These are phyloP conservation scores for Bucco capensis DNA, from an alignment of 2,113 vertebrate genomes.

Conservation along the genomic window DNA sequence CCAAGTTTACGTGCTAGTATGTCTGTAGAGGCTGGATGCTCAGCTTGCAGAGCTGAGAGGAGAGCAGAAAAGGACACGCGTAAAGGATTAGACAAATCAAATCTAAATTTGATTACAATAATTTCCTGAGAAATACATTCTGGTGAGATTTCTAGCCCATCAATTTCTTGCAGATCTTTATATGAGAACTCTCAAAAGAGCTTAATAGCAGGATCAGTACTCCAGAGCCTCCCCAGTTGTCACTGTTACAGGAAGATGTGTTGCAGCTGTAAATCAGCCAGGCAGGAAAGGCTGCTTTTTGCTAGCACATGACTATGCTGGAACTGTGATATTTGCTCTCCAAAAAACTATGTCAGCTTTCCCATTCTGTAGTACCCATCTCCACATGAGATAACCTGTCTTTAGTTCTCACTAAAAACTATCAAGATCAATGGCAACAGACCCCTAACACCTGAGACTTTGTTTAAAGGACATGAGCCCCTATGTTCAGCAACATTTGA, in stretches of 20 bases:
- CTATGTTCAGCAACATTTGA: background rate
- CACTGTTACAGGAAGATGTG: background rate
- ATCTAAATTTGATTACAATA: background rate
- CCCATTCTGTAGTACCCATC: background rate
- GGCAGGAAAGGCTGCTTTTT: background rate
- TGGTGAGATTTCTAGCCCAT: background rate
- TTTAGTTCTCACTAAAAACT: background rate
- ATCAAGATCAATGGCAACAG: constrained; percentile 8
- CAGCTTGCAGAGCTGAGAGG: too few species aligned
- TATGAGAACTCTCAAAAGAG: background rate
- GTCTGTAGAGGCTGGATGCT: too few species aligned
- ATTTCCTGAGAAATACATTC: background rate
- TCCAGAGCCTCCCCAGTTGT: background rate
- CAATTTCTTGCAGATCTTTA: background rate
- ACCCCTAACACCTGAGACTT: background rate
- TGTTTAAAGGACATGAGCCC: background rate
- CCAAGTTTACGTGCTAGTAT: background rate
- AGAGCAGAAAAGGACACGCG: background rate
- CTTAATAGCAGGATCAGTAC: background rate
- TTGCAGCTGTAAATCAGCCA: background rate
- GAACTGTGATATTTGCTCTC: background rate
- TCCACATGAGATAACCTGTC: background rate
- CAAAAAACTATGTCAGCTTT: background rate
- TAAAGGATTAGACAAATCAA: background rate
- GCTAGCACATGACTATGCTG: background rate